These are phyloP conservation scores for Euura saliciscinereae DNA, from an alignment of 1,140 invertebrate genomes.

Conservation along the genomic window DNA sequence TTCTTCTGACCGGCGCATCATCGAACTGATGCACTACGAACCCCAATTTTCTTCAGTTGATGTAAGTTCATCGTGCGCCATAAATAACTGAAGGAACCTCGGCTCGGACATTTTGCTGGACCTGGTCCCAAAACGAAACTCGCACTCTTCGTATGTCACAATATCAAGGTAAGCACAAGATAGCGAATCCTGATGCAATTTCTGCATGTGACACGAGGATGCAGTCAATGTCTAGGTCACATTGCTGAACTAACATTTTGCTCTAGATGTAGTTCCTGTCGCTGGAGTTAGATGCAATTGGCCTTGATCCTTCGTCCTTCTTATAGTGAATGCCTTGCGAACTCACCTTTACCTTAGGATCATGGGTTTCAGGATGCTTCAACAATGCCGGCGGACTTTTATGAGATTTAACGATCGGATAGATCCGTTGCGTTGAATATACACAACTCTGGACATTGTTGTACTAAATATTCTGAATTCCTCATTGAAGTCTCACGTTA, in stretches of 20 bases:
- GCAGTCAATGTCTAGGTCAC: neutral
- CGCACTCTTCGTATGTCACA: too few species aligned
- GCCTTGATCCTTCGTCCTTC: too few species aligned
- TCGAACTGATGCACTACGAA: slow-evolving; percentile 10
- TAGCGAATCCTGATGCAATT: too few species aligned
- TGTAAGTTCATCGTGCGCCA: too few species aligned
- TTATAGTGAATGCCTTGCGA: too few species aligned
- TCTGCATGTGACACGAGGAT: too few species aligned
- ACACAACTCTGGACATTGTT: neutral
- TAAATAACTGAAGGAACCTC: neutral
- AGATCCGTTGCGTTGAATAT: neutral
- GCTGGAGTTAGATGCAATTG: too few species aligned
- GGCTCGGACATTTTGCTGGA: neutral
- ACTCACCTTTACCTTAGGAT: neutral
- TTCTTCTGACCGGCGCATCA: slow-evolving; percentile 54
- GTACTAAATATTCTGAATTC: neutral
- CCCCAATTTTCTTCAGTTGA: neutral
- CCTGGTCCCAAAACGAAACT: neutral
- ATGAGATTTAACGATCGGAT: neutral
- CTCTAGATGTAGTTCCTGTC: too few species aligned
- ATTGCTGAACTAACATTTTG: too few species aligned
- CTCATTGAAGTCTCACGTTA: too few species aligned
- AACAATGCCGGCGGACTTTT: neutral
- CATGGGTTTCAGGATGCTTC: neutral
- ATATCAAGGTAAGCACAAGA: too few species aligned